phyloP scores from a whole-genome alignment of 2,888 invertebrate species.

The Holacanthella duospinosa region DNA sequence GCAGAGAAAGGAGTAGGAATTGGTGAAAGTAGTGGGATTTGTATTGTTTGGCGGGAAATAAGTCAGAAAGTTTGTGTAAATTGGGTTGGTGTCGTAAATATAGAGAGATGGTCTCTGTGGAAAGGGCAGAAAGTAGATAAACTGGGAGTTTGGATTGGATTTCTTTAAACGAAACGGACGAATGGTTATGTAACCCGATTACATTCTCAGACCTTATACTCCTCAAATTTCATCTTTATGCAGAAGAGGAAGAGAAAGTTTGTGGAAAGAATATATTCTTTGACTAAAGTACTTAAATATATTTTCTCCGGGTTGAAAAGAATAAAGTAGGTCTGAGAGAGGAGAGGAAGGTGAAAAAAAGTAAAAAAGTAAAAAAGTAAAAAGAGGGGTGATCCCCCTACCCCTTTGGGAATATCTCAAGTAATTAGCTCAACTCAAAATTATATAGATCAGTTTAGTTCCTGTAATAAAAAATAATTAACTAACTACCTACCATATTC shows the following conservation, averaged over 20 bases:
- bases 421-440: not conserved
- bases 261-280: not conserved
- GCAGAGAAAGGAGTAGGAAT: no score
- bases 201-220: not conserved
- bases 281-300: not conserved
- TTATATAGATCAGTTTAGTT: not conserved
- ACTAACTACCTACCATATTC: not conserved
- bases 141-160: constrained; percentile 3
- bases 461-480: not conserved
- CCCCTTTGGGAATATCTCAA: not conserved
- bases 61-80: no score
- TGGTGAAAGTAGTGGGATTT: no score
- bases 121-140: no score
- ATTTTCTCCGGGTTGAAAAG: no score
- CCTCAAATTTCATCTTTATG: constrained; percentile 1
- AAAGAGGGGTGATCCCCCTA: not conserved
- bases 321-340: not conserved
- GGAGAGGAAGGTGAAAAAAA: not conserved
- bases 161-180: constrained; percentile 2
- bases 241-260: not conserved
- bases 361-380: no score
- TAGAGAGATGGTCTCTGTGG: no score
- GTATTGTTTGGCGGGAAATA: no score
- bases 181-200: no score
- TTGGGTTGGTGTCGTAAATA: not conserved